Evolutionary conservation across 2,888 invertebrate genomes (phyloP), one percentile per base, ranked within the genome.

Genomic region (Alsophila aescularia): DNA sequence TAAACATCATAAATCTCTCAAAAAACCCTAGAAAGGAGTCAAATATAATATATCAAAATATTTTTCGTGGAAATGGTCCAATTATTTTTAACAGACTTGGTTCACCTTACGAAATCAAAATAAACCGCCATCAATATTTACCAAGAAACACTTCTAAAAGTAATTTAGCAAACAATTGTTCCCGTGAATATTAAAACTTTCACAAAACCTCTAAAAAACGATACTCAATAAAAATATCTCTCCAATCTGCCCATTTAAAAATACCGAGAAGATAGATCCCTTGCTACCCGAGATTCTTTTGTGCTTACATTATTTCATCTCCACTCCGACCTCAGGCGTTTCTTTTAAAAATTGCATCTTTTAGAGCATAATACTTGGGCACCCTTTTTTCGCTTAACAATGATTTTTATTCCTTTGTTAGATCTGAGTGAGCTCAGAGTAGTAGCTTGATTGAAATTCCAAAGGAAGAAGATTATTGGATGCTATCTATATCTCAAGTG

Each of bases 391-490:
- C 62, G 47, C 47, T 58, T 69, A 67, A 73, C 73, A 72, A 74
- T 72, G 73, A 72, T 72, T 75, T 72, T 73, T 72, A 72, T 73
- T 72, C 68, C 67, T 74, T 78, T 77, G 70, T 72, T 70, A 61
- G 64, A 65, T 62, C 55, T 44, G 34, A 21, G 15, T 39, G 52
- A 50, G 60, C 41, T 29, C 39, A 58, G 70, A 72, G 24, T 72
- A 74, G 73, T 62, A 39, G 64, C 58, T 58, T 72, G 77, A 82
- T 79, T 79, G 81, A 78, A 80, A 82, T 76, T 69, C 64, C 65
- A 54, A 59, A 50, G 47, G 55, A 58, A 65, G 68, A 61, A 39
- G 51, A 58, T 66, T 52, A 57, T 62, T 57, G 51, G 37, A 56
- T 47, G 31, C 16, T 15, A 12, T 43, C 16, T 15, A 12, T 43